phyloP scores from a whole-genome alignment of 2,113 vertebrate genomes.

The Eclectus roratus region DNA sequence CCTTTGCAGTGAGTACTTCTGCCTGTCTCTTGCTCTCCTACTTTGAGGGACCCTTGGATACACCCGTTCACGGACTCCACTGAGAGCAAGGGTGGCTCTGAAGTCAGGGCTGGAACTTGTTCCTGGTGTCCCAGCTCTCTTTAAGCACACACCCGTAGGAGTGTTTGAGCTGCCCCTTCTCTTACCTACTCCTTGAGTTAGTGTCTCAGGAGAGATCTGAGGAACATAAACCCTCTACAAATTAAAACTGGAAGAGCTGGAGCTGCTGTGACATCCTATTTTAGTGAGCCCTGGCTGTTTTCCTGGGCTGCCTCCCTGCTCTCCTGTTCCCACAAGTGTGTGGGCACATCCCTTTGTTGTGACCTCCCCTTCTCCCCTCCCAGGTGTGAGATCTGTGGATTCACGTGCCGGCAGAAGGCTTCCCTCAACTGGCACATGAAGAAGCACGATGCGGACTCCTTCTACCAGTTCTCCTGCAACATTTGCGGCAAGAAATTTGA shows the following conservation, averaged over 20 bases:
- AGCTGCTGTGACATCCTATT: background rate
- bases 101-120: background rate
- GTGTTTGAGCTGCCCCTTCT: background rate
- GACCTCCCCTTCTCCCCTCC: background rate
- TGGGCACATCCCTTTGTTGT: background rate
- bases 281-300: background rate
- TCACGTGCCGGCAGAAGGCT: constrained; percentile 97
- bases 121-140: background rate
- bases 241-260: background rate
- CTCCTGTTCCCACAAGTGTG: accelerated
- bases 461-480: constrained; percentile 97
- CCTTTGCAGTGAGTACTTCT: constrained; percentile 89
- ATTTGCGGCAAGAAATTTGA: constrained; percentile 99
- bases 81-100: background rate
- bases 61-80: background rate
- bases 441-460: constrained; percentile 96
- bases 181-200: background rate
- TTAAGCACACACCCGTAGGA: accelerated
- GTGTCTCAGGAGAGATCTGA: background rate
- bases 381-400: constrained; percentile 98
- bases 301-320: background rate
- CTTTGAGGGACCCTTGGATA: background rate
- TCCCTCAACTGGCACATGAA: constrained; percentile 99
- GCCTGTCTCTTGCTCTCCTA: background rate
- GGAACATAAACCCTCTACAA: background rate